These are phyloP conservation scores for Hydrozoanthus tunicans DNA, from an alignment of 64 coral and sea anemone genomes.

Conservation along the genomic window DNA sequence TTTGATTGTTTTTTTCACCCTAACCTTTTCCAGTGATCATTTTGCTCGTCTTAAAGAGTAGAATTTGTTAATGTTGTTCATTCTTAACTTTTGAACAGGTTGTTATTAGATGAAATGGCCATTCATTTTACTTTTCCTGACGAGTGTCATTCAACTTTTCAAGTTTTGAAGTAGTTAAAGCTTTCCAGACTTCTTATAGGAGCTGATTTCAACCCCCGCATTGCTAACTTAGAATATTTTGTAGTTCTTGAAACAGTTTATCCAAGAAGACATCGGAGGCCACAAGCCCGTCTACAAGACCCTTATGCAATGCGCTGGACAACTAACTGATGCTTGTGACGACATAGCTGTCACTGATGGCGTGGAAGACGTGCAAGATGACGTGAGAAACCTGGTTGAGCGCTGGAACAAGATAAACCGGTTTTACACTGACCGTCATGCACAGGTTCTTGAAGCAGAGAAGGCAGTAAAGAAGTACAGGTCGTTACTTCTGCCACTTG, in stretches of 20 bases:
- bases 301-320: constrained; percentile 64
- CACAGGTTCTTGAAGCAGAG: constrained; percentile 71
- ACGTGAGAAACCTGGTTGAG: constrained; percentile 71
- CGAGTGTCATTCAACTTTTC: too few relatives aligned
- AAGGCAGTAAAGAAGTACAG: constrained; percentile 87
- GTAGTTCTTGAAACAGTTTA: constrained; percentile 88
- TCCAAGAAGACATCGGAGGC: constrained; percentile 95
- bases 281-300: constrained; percentile 86
- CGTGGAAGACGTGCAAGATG: constrained; percentile 69
- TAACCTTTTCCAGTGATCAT: background rate
- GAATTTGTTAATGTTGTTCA: background rate
- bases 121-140: too few relatives aligned
- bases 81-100: background rate
- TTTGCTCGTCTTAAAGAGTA: background rate
- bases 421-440: constrained; percentile 70
- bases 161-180: too few relatives aligned
- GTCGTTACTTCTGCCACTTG: constrained; percentile 66
- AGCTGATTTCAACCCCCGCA: background rate
- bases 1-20: too few relatives aligned
- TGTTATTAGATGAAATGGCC: too few relatives aligned
- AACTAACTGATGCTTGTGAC: constrained; percentile 77
- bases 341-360: constrained; percentile 75
- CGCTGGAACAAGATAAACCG: constrained; percentile 87
- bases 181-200: background rate
- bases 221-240: background rate